These are phyloP conservation scores for Pycnomerus fuliginosus DNA, from an alignment of 2,888 invertebrate genomes.

Conservation along the genomic window DNA sequence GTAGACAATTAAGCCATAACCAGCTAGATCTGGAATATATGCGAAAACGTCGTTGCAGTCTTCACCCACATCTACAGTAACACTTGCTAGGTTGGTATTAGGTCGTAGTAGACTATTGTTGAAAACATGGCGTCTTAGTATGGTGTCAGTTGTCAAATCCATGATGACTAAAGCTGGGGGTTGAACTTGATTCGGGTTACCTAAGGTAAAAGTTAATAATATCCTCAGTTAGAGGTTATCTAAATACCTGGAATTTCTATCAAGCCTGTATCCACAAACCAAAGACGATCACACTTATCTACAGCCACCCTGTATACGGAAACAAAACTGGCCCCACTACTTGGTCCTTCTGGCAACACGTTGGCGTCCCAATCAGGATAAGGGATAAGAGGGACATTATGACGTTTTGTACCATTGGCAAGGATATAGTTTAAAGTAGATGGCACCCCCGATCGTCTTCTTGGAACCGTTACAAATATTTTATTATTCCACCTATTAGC, in stretches of 20 bases:
- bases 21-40: conserved; percentile 68
- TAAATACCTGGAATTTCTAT: conserved; percentile 65
- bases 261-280: conserved; percentile 78
- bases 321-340: too few relatives aligned
- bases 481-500: conserved; percentile 64
- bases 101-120: conserved; percentile 53
- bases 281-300: conserved; percentile 71
- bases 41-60: conserved; percentile 69
- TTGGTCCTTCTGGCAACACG: conserved; percentile 54
- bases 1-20: conserved; percentile 61
- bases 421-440: conserved; percentile 54
- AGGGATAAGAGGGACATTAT: conserved; percentile 58
- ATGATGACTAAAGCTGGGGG: conserved; percentile 66
- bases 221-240: conserved; percentile 15
- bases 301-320: conserved; percentile 72
- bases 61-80: conserved; percentile 65
- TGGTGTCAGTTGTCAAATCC: conserved; percentile 64
- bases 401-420: conserved; percentile 38
- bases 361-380: conserved; percentile 63
- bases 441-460: conserved; percentile 63
- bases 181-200: conserved; percentile 54
- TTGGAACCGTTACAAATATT: conserved; percentile 70
- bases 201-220: conserved; percentile 41
- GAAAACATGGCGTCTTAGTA: conserved; percentile 60
- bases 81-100: conserved; percentile 63